Conservation (phyloP, 2,113 vertebrate species). For the Micronisus gabar region DNA sequence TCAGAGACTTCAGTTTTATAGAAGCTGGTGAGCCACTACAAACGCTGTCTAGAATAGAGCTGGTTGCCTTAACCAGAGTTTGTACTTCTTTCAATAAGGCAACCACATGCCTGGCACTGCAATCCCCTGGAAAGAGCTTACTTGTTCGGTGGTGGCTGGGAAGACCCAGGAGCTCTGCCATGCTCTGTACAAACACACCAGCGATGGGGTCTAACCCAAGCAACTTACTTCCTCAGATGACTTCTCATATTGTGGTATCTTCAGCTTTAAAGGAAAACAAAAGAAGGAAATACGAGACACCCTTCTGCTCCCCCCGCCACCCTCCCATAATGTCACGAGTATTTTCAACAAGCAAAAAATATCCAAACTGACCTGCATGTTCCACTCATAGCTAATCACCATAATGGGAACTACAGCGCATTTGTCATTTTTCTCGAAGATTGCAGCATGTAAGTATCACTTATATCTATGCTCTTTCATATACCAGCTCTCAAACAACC, state of each 20-base stretch:
- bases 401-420: background rate
- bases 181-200: background rate
- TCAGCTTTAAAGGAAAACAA: background rate
- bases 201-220: background rate
- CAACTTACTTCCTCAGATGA: background rate
- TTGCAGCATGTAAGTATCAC: background rate
- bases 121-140: background rate
- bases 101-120: background rate
- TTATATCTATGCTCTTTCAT: background rate
- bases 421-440: background rate
- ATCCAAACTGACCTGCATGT: background rate
- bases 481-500: background rate
- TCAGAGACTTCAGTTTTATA: background rate
- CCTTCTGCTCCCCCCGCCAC: accelerated
- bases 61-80: background rate
- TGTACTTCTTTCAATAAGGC: background rate
- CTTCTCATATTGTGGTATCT: background rate
- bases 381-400: background rate
- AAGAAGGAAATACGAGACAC: background rate
- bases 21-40: accelerated
- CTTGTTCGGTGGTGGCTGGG: background rate
- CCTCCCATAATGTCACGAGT: background rate
- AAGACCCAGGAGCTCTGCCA: background rate
- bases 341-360: background rate
- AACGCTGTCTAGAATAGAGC: background rate